phyloP scores from a whole-genome alignment of 2,888 invertebrate genomes.

The Leptinotarsa tumamoca region DNA sequence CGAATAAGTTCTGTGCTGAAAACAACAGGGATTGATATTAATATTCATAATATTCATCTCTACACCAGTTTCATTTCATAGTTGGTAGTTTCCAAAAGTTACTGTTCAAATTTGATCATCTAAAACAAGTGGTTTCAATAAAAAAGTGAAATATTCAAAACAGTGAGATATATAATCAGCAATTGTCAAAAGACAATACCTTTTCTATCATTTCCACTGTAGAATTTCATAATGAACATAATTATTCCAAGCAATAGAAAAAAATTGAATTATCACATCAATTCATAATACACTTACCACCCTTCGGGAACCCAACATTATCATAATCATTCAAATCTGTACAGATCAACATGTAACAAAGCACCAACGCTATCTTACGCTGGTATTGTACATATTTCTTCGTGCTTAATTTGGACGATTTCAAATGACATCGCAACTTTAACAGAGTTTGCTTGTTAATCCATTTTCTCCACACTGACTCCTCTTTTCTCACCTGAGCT shows the following conservation, averaged over 20 bases:
- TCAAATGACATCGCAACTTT: neutral
- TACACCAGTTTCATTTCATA: too few relatives aligned
- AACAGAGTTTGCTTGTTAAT: neutral
- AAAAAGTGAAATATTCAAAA: too few relatives aligned
- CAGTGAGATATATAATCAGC: too few relatives aligned
- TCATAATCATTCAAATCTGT: neutral
- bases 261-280: neutral
- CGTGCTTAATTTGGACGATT: conserved; percentile 30
- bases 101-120: too few relatives aligned
- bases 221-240: too few relatives aligned
- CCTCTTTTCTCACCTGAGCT: neutral
- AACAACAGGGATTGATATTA: too few relatives aligned
- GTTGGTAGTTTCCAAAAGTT: too few relatives aligned
- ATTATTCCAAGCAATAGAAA: neutral
- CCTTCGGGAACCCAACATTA: neutral
- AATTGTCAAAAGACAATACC: too few relatives aligned
- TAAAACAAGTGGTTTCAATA: too few relatives aligned
- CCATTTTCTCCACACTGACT: neutral
- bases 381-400: conserved; percentile 35
- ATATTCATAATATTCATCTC: too few relatives aligned
- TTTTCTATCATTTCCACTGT: too few relatives aligned
- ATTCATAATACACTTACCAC: neutral
- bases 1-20: too few relatives aligned
- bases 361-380: conserved; percentile 4
- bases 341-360: conserved; percentile 6